Base-by-base conservation (phyloP, 53 echinoderm and acorn worm genomes). In the Crossaster papposus region DNA sequence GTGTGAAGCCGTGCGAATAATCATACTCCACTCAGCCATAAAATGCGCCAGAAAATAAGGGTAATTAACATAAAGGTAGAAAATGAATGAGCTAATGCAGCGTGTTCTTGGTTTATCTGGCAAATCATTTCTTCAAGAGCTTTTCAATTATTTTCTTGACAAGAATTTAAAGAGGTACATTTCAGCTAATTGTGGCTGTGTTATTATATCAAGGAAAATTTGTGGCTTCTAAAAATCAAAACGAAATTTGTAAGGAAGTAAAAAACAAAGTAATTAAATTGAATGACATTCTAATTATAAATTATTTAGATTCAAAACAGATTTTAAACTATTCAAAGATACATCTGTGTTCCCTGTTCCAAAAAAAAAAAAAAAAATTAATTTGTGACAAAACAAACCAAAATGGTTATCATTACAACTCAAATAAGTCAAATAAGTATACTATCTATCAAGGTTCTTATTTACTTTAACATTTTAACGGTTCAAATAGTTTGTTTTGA, bases 1-100 rank as follows among this genome's bases (percentile, higher is more conserved):
- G 34, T n/a, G 68, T 68, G 75, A 35, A 33, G 75, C 75, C 3
- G 35, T 31, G 75, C 75, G 75, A 35, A 33, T 33, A 74, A 74
- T 74, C 2, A 2, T 13, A 74, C 33, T 74, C 75, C 14, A 74
- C 33, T 24, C 13, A 32, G 75, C 22, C 35, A 74, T 20, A 74
- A 74, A 33, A 74, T 34, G 15, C 35, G 35, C 20, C 18, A 5
- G 35, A 74, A 35, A 34, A 74, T 11, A 74, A 74, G 75, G 75
- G 34, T 74, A 74, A 74, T 74, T 74, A 35, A 17, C 75, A 74
- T 74, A 74, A 17, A n/a, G 0, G 68, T 28, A 1, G 24, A 6
- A 44, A 68, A 28, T 23, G 68, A 68, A 68, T 26, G 68, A 26
- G n/a, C 28, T 11, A 10, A 68, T 14, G 3, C 28, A 68, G 24